Evolutionary conservation across 2,888 invertebrate species (phyloP), one percentile per base, ranked within the genome.

Genomic region (Leptothorax acervorum): DNA sequence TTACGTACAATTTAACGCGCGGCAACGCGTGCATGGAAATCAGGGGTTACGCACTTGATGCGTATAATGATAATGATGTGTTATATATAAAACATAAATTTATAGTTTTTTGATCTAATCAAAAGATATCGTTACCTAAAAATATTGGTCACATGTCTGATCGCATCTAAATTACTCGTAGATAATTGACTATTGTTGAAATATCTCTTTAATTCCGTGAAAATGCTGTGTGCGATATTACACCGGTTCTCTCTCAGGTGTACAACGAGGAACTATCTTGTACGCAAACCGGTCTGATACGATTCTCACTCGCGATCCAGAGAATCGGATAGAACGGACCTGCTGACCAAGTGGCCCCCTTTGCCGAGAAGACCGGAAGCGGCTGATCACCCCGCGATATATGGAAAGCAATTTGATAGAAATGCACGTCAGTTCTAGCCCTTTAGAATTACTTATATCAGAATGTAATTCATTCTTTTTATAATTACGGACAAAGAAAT

Each of bases 261-360:
- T 60, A 35, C 57, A 85, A 88, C 89, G 85, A 90, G 92, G 92
- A 92, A 92, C 90, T 92, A 92, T 87, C 89, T 86, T 88, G 83
- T 82, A 78, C 55, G 31, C n/a, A 84, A 93, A 93, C 93, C 92
- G 92, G 93, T 92, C 90, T 85, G 90, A 91, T 90, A 90, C 78
- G 90, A 88, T 94, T 94, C 93, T 94, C 93, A 93, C 92, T 92
- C 87, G 90, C 88, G 88, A 91, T 94, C 92, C 94, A 91, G 91
- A 91, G 93, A 92, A 93, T 94, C 92, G 91, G 91, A 93, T 91
- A 93, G 92, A 94, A 92, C 92, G 92, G 92, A 93, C 93, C 92
- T 85, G 94, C 92, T 95, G 94, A 94, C 95, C 95, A 94, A 94
- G 95, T 95, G 94, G 90, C 95, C 95, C 94, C 94, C 91, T 94